Evolutionary conservation across 1,140 invertebrate genomes (phyloP), one percentile per base, ranked within the genome.

Genomic region (Potamilus streckersoni): DNA sequence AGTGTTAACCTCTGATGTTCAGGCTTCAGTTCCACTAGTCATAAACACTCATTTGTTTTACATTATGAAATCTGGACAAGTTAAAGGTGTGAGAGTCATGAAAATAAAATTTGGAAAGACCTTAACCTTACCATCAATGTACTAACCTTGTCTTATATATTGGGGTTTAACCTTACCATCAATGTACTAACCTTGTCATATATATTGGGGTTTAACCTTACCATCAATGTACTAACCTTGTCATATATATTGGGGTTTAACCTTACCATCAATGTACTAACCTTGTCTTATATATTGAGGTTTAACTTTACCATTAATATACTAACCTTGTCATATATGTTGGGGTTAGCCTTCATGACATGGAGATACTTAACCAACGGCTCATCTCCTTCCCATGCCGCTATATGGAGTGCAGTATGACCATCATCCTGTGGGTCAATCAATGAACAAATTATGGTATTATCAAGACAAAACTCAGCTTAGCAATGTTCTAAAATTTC

Each of bases 311-410:
- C n/a, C n/a, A n/a, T n/a, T n/a, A 73, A 38, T 23, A 63, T 83
- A 93, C 93, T 93, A 92, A 97, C 95, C 89, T 97, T 96, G 89
- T 99, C 98, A 58, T 94, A 92, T 79, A 99, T 94, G 81, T 96
- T 95, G 15, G 97, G 96, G 76, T 96, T 97, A 2, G 97, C 98
- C 84, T 96, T 93, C 59, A 97, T 95, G 49, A 96, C 94, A 87
- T 97, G 97, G 85, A 99, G 96, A 88, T 97, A 97, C 90, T 98
- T 98, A 2, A 99, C 94, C 60, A 98, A 90, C 0, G 93, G 92
- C 87, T 99, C 97, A 87, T 99, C 97, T 6, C 97, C 97, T 86
- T 97, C 95, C 13, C 95, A 95, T n/a, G 97, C 96, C 0, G 96
- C 96, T 71, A 99, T 95, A 84, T 99, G 98, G 31, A 99, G 88